Evolutionary conservation across 2,113 vertebrate genomes (phyloP), one percentile per base, ranked within the genome.

Genomic region (Plectropomus leopardus): DNA sequence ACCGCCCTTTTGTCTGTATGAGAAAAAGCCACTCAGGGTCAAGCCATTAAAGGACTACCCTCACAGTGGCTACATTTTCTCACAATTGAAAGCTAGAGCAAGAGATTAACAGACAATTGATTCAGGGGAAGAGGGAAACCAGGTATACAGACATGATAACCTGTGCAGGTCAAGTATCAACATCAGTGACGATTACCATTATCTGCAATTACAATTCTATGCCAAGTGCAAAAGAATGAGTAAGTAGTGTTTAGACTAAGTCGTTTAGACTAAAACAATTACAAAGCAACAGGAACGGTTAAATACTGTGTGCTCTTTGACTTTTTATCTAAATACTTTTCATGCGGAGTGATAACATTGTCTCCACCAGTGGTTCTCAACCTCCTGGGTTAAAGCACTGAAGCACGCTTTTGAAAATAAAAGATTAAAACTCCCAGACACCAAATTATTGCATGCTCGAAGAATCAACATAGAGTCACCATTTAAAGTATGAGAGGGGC

Each of bases 61-160:
- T 44, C 82, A 81, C 83, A 85, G 83, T 80, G 86, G 91, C 86
- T 89, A 87, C 63, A 87, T 85, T 93, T 95, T 98, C 97, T 97
- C 97, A 98, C 96, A 95, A 98, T 98, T 98, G 95, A 97, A 93
- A 94, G 78, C 90, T 78, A 77, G 80, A 83, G 68, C 84, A 84
- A 92, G 91, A 97, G 96, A 97, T 98, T 97, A 94, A 92, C 80
- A 93, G 80, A 98, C 97, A 98, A 98, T 98, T 96, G 96, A 96
- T 92, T 92, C 90, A 86, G 48, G 92, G 94, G 95, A 96, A 96
- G 74, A 94, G 90, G 96, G 95, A 96, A 96, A 95, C 91, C 91
- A 93, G 88, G 83, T 94, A 95, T 94, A 94, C 90, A 92, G 90
- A 91, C 90, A 93, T 93, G 96, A 99, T 99, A 99, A 99, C 97